A percentile compares a stretch with the other conserved stretches of the same genome.
phyloP scores from a whole-genome alignment of 2,888 invertebrate species.

The Cephus rjabovi region DNA sequence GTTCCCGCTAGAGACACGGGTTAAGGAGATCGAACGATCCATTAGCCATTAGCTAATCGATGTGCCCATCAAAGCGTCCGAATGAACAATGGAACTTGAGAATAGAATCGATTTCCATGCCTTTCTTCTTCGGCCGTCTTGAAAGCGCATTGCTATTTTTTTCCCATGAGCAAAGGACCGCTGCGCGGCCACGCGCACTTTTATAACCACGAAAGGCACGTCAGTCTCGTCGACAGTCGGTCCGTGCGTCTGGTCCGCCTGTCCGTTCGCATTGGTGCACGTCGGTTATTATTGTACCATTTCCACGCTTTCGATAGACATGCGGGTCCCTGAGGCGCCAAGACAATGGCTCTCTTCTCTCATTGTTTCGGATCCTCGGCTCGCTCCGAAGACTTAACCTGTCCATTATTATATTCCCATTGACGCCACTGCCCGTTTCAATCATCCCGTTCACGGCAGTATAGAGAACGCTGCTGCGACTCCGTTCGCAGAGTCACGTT shows the following conservation, averaged over 20 bases:
- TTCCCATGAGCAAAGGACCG: neutral
- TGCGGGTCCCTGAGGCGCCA: conserved; percentile 36
- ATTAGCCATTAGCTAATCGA: conserved; percentile 27
- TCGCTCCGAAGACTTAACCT: neutral
- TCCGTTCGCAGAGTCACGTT: neutral
- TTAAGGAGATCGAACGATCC: conserved; percentile 23
- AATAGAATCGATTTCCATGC: conserved; percentile 47
- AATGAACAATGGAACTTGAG: conserved; percentile 45
- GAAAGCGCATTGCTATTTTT: conserved; percentile 11
- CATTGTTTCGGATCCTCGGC: conserved; percentile 40
- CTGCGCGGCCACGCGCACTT: neutral
- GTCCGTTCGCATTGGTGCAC: neutral
- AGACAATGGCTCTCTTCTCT: conserved; percentile 48
- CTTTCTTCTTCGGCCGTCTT: conserved; percentile 17
- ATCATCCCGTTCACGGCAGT: neutral
- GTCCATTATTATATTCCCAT: neutral
- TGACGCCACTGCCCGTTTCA: neutral
- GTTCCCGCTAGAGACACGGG: conserved; percentile 16
- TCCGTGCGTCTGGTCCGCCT: neutral
- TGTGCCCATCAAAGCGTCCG: conserved; percentile 22
- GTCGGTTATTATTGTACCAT: neutral
- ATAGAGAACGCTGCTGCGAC: neutral
- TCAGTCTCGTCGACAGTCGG: neutral
- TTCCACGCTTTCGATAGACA: conserved; percentile 23
- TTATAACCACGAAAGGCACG: neutral